phyloP scores from a whole-genome alignment of 2,888 invertebrate genomes.

The Troides helena region DNA sequence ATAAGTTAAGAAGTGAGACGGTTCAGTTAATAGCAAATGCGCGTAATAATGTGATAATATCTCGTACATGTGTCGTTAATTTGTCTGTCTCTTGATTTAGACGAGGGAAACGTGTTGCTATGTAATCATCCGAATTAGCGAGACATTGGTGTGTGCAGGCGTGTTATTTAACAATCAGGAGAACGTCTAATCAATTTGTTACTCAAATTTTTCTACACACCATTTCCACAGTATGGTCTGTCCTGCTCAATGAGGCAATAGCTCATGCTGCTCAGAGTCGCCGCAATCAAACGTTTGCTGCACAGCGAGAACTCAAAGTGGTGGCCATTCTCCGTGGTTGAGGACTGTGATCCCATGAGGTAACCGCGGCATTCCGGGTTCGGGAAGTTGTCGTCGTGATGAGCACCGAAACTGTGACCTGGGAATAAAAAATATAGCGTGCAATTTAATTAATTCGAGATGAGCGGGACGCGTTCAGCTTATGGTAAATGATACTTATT shows the following conservation, averaged over 20 bases:
- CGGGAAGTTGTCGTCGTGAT: constrained; percentile 74
- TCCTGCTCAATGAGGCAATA: constrained; percentile 67
- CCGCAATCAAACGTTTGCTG: constrained; percentile 70
- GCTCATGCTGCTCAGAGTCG: constrained; percentile 71
- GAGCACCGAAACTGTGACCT: constrained; percentile 80
- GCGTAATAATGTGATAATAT: too few relatives aligned
- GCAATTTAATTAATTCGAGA: too few relatives aligned
- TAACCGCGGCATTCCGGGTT: constrained; percentile 63
- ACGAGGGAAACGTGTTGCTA: too few relatives aligned
- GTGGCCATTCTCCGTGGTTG: constrained; percentile 47
- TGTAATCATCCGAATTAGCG: too few relatives aligned
- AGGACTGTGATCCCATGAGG: constrained; percentile 75
- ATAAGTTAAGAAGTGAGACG: background rate
- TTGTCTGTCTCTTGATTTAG: too few relatives aligned
- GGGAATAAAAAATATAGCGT: constrained; percentile 3
- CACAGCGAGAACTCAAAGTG: constrained; percentile 73
- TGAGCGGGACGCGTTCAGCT: too few relatives aligned
- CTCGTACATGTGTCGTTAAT: too few relatives aligned
- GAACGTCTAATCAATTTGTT: background rate
- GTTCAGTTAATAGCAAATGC: too few relatives aligned
- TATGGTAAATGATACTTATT: too few relatives aligned
- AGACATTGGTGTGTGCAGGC: too few relatives aligned
- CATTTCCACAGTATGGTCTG: constrained; percentile 77
- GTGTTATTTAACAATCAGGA: too few relatives aligned
- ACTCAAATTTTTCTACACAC: constrained; percentile 42